phyloP scores from a whole-genome alignment of 2,888 invertebrate species.

The Dryocosmus kuriphilus region DNA sequence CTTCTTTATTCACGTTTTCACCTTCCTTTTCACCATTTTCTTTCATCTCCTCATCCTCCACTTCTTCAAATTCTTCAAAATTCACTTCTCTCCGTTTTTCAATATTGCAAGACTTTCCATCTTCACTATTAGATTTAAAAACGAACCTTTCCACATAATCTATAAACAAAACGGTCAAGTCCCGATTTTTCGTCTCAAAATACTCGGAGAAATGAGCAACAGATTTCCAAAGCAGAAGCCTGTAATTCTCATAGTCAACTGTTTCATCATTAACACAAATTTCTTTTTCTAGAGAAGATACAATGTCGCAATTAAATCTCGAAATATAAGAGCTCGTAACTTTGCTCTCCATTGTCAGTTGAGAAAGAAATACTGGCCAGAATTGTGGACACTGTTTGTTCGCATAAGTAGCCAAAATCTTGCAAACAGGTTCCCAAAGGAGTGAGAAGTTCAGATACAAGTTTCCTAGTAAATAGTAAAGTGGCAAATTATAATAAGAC shows the following conservation, averaged over 20 bases:
- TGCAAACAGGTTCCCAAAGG: constrained; percentile 90
- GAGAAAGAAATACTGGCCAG: constrained; percentile 85
- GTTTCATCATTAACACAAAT: constrained; percentile 79
- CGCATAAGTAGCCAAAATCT: constrained; percentile 88
- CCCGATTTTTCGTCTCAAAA: constrained; percentile 89
- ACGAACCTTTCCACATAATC: constrained; percentile 87
- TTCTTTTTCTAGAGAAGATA: constrained; percentile 56
- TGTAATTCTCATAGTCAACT: constrained; percentile 87
- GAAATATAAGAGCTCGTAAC: constrained; percentile 77
- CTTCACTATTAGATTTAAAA: constrained; percentile 80
- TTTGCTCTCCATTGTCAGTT: constrained; percentile 79
- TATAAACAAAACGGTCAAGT: constrained; percentile 89
- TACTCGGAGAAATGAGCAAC: constrained; percentile 86
- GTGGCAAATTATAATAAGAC: constrained; percentile 82
- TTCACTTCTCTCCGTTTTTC: constrained; percentile 68
- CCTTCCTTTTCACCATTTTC: constrained; percentile 53
- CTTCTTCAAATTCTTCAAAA: constrained; percentile 74
- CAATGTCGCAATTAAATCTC: constrained; percentile 63
- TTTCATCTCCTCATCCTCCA: constrained; percentile 51
- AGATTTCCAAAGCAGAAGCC: constrained; percentile 89
- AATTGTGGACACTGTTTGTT: constrained; percentile 80
- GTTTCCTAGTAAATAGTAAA: constrained; percentile 90
- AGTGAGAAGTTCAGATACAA: constrained; percentile 92
- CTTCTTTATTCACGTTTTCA: constrained; percentile 45
- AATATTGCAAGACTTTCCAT: constrained; percentile 80